These are phyloP conservation scores for Spinus pinus DNA, from an alignment of 2,797 vertebrate species.

Conservation along the genomic window DNA sequence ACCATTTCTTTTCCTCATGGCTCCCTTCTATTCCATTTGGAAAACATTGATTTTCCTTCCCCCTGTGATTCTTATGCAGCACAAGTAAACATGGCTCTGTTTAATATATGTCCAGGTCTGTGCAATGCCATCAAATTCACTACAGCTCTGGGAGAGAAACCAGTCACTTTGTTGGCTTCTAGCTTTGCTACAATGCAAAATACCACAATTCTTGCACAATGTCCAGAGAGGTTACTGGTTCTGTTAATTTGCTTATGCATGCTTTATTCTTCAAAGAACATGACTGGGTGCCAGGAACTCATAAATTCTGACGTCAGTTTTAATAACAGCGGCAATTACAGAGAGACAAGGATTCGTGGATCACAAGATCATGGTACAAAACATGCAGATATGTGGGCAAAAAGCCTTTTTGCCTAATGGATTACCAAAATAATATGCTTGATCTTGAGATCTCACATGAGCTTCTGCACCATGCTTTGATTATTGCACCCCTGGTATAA, in stretches of 20 bases:
- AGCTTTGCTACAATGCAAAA: background rate
- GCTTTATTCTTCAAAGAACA: background rate
- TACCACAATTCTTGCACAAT: background rate
- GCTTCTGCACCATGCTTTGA: background rate
- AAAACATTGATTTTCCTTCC: slow-evolving; percentile 63
- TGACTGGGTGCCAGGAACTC: background rate
- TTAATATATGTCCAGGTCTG: slow-evolving; percentile 54
- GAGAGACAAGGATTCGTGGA: background rate
- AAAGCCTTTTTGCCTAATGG: background rate
- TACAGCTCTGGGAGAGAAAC: slow-evolving; percentile 9
- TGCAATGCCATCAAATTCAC: slow-evolving; percentile 52
- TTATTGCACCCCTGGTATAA: background rate
- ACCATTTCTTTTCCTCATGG: slow-evolving; percentile 38
- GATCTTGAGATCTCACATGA: background rate
- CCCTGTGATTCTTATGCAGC: slow-evolving; percentile 52
- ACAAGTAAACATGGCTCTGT: slow-evolving; percentile 49
- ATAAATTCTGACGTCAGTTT: background rate
- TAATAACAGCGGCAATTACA: background rate
- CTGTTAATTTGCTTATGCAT: slow-evolving; percentile 1
- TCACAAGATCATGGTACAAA: background rate
- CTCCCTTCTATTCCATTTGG: slow-evolving; percentile 60
- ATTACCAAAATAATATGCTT: background rate
- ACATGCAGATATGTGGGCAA: background rate
- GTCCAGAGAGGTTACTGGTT: background rate
- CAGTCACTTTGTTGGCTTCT: background rate